Evolutionary conservation across 2,888 invertebrate species (phyloP).

Genomic region (Melinaea marsaeus): DNA sequence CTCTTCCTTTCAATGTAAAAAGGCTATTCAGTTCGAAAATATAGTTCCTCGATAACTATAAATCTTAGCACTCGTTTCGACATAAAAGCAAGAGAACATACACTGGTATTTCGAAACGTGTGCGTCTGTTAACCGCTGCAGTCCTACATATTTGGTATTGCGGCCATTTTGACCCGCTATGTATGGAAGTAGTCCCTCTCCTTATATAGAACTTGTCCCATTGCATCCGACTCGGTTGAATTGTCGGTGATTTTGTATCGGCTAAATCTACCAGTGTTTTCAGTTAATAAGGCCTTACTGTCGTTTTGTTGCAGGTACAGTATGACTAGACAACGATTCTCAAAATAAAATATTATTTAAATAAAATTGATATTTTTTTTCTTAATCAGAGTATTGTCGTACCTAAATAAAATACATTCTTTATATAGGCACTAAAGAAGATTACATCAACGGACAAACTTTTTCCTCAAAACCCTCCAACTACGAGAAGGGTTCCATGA

Average conservation of each 20-base stretch:
- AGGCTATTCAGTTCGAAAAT: neutral
- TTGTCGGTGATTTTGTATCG: constrained; percentile 52
- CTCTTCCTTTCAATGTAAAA: neutral
- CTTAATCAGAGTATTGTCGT: neutral
- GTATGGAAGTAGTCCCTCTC: constrained; percentile 46
- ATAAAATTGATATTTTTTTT: neutral
- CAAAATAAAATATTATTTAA: neutral
- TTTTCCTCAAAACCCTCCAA: constrained; percentile 20
- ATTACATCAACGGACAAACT: constrained; percentile 18
- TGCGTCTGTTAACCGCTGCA: constrained; percentile 37
- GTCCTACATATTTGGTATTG: constrained; percentile 57
- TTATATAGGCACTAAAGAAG: constrained; percentile 1
- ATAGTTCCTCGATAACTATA: constrained; percentile 11
- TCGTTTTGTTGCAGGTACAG: constrained; percentile 11
- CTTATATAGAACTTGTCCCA: constrained; percentile 46
- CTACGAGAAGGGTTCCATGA: constrained; percentile 37
- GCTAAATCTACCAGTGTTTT: constrained; percentile 38
- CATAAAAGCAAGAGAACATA: constrained; percentile 24
- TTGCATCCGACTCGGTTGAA: constrained; percentile 48
- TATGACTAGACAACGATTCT: constrained; percentile 3
- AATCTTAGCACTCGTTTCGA: constrained; percentile 9
- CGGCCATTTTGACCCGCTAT: constrained; percentile 47
- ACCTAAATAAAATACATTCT: constrained; percentile 2
- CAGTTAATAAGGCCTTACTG: constrained; percentile 22
- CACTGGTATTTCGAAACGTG: constrained; percentile 26